These are phyloP conservation scores for Malthinus seriepunctatus DNA, from an alignment of 2,888 invertebrate genomes.

Conservation along the genomic window DNA sequence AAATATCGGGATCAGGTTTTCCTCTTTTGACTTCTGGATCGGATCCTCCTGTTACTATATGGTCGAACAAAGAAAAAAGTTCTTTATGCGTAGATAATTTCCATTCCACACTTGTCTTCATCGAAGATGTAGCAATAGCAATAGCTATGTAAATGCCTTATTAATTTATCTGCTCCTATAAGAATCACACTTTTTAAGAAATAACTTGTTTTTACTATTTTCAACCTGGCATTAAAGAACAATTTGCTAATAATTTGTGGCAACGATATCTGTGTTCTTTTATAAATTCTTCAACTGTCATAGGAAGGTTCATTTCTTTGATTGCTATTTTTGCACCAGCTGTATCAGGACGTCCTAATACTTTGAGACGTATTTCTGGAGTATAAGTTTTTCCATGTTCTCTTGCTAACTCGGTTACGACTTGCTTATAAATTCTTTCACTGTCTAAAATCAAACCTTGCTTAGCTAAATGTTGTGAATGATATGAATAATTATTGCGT, in stretches of 20 bases:
- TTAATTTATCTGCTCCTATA: conserved; percentile 77
- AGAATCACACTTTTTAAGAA: conserved; percentile 29
- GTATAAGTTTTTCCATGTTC: conserved; percentile 78
- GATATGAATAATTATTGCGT: too few relatives aligned
- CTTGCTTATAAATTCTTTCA: conserved; percentile 56
- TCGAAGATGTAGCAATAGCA: conserved; percentile 87
- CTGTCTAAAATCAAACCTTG: conserved; percentile 12
- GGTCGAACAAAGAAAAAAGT: conserved; percentile 70
- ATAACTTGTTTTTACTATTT: neutral
- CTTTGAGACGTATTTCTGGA: conserved; percentile 74
- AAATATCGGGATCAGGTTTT: conserved; percentile 90
- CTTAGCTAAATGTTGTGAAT: neutral
- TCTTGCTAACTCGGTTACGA: conserved; percentile 70
- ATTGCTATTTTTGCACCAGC: conserved; percentile 71
- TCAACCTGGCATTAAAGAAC: conserved; percentile 37
- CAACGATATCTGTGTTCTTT: conserved; percentile 58
- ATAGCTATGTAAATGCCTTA: conserved; percentile 79
- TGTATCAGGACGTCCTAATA: conserved; percentile 75
- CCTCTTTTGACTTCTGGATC: conserved; percentile 85
- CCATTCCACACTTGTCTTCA: conserved; percentile 70
- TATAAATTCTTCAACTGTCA: conserved; percentile 69
- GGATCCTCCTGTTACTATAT: conserved; percentile 79
- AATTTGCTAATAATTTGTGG: conserved; percentile 25
- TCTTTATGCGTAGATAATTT: conserved; percentile 66
- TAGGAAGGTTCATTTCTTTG: conserved; percentile 68